A percentile compares a stretch with the other conserved stretches of the same genome.
These are phyloP conservation scores for Oxygymnocypris stewartii DNA, from an alignment of 2,113 vertebrate genomes.

Conservation along the genomic window DNA sequence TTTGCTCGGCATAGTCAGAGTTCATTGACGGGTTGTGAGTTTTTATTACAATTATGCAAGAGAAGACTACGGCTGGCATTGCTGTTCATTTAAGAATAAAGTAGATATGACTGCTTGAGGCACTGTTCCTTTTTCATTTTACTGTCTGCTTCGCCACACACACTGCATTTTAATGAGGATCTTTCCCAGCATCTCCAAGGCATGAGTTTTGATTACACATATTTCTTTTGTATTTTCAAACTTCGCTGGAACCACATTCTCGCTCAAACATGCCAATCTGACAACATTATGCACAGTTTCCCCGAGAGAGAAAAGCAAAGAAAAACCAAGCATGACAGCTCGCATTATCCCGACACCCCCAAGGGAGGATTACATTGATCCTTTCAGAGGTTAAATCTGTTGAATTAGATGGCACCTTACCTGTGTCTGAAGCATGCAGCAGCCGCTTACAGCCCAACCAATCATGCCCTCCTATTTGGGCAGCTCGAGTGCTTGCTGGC, in stretches of 20 bases:
- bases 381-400: slow-evolving; percentile 31
- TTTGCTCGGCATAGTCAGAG: not conserved
- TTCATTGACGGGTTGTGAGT: not conserved
- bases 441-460: slow-evolving; percentile 21
- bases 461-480: slow-evolving; percentile 73
- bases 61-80: slow-evolving; percentile 13
- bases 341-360: not conserved
- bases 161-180: slow-evolving; percentile 34
- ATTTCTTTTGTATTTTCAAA: not conserved
- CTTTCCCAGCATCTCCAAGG: not conserved
- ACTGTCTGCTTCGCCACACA: slow-evolving; percentile 19
- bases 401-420: slow-evolving; percentile 53
- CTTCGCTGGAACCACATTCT: not conserved
- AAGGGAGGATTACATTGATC: not conserved
- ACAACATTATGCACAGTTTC: not conserved
- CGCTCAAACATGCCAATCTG: not conserved
- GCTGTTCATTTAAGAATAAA: slow-evolving; percentile 11
- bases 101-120: not conserved
- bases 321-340: too few species aligned
- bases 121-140: slow-evolving; percentile 1
- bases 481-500: slow-evolving; percentile 58
- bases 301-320: not conserved
- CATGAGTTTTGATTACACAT: slow-evolving; percentile 1
- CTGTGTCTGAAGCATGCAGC: slow-evolving; percentile 54
- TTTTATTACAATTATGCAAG: slow-evolving; percentile 32